Percentiles rank a stretch among this genome's conserved stretches.
These are phyloP conservation scores for Platanista minor DNA, from an alignment of 2,113 vertebrate species.

Conservation along the genomic window DNA sequence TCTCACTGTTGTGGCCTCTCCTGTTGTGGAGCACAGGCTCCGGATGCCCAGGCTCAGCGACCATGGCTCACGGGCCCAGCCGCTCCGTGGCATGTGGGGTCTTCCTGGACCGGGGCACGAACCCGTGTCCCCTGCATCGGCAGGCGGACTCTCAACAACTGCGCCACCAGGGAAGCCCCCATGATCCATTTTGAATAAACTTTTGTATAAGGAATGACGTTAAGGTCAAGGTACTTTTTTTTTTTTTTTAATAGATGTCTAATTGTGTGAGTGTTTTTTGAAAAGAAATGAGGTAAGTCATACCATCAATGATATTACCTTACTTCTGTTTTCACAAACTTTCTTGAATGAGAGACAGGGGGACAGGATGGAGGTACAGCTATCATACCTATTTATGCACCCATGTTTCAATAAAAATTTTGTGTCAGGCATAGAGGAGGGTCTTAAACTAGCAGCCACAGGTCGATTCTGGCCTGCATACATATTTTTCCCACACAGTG, in stretches of 20 bases:
- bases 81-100: no score
- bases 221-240: background rate
- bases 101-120: no score
- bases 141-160: no score
- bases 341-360: background rate
- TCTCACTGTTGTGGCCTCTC: no score
- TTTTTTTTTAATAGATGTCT: background rate
- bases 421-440: background rate
- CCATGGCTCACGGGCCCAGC: no score
- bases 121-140: no score
- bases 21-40: no score
- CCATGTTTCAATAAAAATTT: background rate
- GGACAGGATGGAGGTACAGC: accelerated
- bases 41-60: no score
- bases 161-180: no score
- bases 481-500: background rate
- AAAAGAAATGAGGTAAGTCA: background rate
- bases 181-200: background rate
- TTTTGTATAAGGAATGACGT: background rate
- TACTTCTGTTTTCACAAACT: background rate
- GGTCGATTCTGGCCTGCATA: background rate
- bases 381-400: background rate
- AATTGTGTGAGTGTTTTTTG: background rate
- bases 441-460: background rate
- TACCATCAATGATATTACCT: background rate